phyloP scores from a whole-genome alignment of 2,888 invertebrate species.

The Pristionchus japonicus region DNA sequence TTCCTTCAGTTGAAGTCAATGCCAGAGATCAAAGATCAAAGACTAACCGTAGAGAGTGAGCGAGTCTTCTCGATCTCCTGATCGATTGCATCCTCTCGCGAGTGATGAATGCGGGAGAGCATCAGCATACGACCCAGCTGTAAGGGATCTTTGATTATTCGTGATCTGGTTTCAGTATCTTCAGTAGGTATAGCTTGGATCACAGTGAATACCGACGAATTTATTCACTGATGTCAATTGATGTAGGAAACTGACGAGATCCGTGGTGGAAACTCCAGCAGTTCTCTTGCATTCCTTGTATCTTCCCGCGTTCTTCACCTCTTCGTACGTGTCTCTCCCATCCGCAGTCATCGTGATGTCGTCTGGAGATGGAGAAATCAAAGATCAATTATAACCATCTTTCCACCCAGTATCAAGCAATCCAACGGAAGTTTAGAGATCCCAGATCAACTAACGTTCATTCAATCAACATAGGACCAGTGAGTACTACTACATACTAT shows the following conservation, averaged over 20 bases:
- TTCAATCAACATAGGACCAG: too few species aligned
- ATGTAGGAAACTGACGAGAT: conserved; percentile 39
- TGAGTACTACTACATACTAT: too few species aligned
- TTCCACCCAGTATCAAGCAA: too few species aligned
- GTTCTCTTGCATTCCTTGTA: conserved; percentile 93
- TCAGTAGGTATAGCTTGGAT: too few species aligned
- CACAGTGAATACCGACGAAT: too few species aligned
- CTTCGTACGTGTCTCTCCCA: conserved; percentile 92
- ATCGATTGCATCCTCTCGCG: conserved; percentile 60
- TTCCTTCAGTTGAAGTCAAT: not conserved
- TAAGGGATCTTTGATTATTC: conserved; percentile 33
- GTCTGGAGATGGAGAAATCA: not conserved
- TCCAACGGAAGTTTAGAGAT: too few species aligned
- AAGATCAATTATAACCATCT: not conserved
- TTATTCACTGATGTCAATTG: too few species aligned
- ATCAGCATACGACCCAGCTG: conserved; percentile 73
- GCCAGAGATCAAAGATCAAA: not conserved
- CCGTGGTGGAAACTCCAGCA: conserved; percentile 97
- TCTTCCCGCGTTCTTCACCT: conserved; percentile 89
- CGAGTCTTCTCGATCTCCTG: conserved; percentile 67
- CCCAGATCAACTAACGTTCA: not conserved
- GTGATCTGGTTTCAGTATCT: too few species aligned
- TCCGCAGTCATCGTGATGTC: conserved; percentile 97
- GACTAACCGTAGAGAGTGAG: conserved; percentile 67
- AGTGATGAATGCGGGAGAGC: conserved; percentile 71